Conservation (phyloP, 2,113 vertebrate species). For the Hyla sarda region DNA sequence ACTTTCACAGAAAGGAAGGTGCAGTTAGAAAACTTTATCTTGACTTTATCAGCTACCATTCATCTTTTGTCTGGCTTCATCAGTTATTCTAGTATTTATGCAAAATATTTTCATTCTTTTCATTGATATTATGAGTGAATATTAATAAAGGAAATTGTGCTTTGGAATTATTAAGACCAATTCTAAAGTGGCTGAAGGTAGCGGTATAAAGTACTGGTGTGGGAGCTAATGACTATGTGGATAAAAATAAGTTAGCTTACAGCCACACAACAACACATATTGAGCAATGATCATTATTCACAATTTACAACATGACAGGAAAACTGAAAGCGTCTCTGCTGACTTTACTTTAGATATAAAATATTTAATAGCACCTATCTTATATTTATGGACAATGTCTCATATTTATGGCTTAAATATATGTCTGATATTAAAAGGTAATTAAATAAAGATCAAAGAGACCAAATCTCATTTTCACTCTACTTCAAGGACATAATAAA, state of each 20-base stretch:
- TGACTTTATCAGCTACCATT: not conserved
- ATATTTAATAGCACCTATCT: constrained; percentile 27
- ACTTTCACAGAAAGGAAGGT: not conserved
- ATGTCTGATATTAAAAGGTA: constrained; percentile 9
- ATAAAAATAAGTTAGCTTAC: not conserved
- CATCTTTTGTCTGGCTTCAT: not conserved
- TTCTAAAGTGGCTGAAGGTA: not conserved
- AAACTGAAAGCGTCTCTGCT: not conserved
- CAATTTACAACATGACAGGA: constrained; percentile 10
- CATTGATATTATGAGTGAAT: not conserved
- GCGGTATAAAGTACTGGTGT: constrained; percentile 14
- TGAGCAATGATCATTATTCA: constrained; percentile 23
- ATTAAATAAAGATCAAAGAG: constrained; percentile 15
- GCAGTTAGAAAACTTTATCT: not conserved
- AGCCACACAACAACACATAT: not conserved
- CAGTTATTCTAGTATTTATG: constrained; percentile 23
- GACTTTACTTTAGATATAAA: constrained; percentile 28
- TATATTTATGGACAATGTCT: not conserved
- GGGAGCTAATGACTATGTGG: constrained; percentile 29
- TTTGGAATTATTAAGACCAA: constrained; percentile 4
- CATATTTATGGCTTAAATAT: constrained; percentile 5
- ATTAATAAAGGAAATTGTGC: not conserved
- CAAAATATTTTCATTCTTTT: constrained; percentile 46
- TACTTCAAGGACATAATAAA: constrained; percentile 10
- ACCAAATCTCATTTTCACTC: not conserved